Percentiles rank a stretch among this genome's conserved stretches.
phyloP scores from a whole-genome alignment of 1,140 invertebrate species.

The Megalopta genalis region DNA sequence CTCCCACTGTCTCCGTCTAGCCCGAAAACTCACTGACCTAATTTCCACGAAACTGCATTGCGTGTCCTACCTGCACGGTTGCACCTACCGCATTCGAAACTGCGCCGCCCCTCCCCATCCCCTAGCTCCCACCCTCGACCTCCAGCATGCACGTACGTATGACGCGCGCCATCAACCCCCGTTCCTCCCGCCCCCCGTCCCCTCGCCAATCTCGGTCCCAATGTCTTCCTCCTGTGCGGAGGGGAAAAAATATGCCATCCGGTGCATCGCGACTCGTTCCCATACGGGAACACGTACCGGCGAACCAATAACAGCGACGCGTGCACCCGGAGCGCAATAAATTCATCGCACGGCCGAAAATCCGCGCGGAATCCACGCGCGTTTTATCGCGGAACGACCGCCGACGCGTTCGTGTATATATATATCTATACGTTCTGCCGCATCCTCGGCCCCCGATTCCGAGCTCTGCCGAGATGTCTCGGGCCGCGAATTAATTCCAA shows the following conservation, averaged over 20 bases:
- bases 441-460: too few relatives aligned
- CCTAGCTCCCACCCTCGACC: conserved; percentile 26
- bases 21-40: conserved; percentile 71
- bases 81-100: conserved; percentile 65
- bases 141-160: conserved; percentile 31
- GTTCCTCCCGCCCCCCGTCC: neutral
- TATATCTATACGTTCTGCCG: too few relatives aligned
- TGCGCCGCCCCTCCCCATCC: conserved; percentile 36
- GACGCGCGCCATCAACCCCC: conserved; percentile 7
- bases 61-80: conserved; percentile 66
- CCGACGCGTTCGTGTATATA: too few relatives aligned
- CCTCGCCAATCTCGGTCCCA: neutral
- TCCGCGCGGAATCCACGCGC: neutral
- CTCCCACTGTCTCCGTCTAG: conserved; percentile 35
- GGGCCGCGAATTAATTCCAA: too few relatives aligned
- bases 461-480: too few relatives aligned
- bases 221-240: neutral
- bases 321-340: neutral
- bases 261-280: conserved; percentile 29
- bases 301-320: neutral
- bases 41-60: conserved; percentile 69
- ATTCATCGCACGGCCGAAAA: neutral
- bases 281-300: conserved; percentile 17
- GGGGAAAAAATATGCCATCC: conserved; percentile 37
- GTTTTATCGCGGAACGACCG: neutral